Evolutionary conservation across 2,113 vertebrate genomes (phyloP).

Genomic region (Alethe castanea): DNA sequence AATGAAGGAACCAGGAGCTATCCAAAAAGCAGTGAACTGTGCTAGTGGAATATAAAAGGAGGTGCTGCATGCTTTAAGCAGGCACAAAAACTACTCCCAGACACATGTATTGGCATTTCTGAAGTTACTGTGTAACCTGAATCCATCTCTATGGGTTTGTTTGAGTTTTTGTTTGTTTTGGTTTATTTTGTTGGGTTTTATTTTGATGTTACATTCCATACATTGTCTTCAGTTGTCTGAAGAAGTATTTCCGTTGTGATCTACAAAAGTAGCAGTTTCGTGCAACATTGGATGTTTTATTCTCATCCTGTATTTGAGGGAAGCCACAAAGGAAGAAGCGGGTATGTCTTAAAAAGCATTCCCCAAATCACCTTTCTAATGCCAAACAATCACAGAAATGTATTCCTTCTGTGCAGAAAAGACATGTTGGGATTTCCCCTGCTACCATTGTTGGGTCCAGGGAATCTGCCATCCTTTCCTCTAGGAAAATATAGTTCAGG

Average conservation of each 20-base stretch:
- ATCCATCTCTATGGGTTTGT: background rate
- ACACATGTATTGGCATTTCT: accelerated
- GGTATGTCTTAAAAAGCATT: background rate
- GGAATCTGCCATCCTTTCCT: background rate
- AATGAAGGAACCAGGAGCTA: background rate
- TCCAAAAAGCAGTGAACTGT: background rate
- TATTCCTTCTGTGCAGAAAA: background rate
- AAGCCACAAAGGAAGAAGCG: background rate
- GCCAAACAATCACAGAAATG: background rate
- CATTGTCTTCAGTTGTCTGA: background rate
- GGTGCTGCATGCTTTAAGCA: background rate
- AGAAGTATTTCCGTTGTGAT: background rate
- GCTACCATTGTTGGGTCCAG: background rate
- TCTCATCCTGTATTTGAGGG: background rate
- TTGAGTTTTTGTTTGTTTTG: background rate
- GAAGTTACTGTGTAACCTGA: background rate
- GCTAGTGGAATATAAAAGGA: background rate
- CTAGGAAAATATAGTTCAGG: background rate
- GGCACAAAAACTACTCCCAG: background rate
- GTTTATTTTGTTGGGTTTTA: too few relatives aligned
- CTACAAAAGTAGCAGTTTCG: background rate
- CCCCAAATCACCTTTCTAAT: background rate
- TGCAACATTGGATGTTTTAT: background rate
- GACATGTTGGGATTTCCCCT: background rate
- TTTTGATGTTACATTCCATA: background rate